phyloP scores from a whole-genome alignment of 2,797 vertebrate species.

The Masticophis lateralis region DNA sequence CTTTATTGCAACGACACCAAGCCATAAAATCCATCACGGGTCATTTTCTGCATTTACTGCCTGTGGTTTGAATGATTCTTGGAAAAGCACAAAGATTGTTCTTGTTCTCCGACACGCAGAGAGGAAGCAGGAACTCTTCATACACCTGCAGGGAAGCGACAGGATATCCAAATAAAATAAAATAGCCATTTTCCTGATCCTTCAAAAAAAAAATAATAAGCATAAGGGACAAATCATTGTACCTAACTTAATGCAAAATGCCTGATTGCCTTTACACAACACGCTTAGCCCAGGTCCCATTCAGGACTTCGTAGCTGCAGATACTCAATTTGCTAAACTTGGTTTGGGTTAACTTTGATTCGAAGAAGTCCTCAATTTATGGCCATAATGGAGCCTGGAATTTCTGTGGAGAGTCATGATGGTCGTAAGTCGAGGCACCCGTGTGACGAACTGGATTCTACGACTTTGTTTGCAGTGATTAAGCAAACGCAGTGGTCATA shows the following conservation, averaged over 20 bases:
- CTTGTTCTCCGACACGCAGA: neutral
- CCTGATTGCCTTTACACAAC: neutral
- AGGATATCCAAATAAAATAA: neutral
- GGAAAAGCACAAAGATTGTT: neutral
- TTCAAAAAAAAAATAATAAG: neutral
- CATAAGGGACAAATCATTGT: neutral
- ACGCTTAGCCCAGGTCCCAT: neutral
- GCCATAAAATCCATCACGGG: neutral
- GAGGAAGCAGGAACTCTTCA: neutral
- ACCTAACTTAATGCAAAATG: neutral
- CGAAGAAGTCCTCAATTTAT: neutral
- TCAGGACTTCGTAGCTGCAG: neutral
- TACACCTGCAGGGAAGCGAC: neutral
- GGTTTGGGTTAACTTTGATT: neutral
- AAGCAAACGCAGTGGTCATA: neutral
- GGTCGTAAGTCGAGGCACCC: neutral
- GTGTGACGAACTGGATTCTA: neutral
- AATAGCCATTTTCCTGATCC: neutral
- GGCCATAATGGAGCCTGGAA: neutral
- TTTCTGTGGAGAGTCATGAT: neutral
- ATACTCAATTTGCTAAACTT: neutral
- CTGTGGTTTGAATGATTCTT: neutral
- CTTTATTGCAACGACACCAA: neutral
- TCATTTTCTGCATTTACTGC: conserved; percentile 1
- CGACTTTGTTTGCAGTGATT: neutral